phyloP scores from a whole-genome alignment of 2,797 vertebrate species.

The Gymnothorax reevesii region DNA sequence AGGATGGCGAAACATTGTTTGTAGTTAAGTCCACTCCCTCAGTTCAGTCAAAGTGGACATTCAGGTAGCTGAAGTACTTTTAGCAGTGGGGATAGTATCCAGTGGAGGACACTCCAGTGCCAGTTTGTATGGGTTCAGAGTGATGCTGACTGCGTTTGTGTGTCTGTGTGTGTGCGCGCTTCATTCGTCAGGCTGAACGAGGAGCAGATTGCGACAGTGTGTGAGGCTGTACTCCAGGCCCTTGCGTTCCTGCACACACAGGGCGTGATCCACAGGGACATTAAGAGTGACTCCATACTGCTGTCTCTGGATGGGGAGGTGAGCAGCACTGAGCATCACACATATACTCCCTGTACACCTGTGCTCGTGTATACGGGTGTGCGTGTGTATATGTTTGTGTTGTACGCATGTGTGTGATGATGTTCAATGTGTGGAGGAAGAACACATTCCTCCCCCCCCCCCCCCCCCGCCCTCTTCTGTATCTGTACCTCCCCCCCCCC shows the following conservation, averaged over 20 bases:
- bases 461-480: too few relatives aligned
- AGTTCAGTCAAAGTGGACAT: too few relatives aligned
- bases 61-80: neutral
- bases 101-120: neutral
- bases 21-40: too few relatives aligned
- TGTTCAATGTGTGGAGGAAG: neutral
- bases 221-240: constrained; percentile 93
- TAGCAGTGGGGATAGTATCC: neutral
- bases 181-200: constrained; percentile 81
- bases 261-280: constrained; percentile 97
- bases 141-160: constrained; percentile 27
- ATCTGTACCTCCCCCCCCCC: too few relatives aligned
- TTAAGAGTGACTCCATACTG: constrained; percentile 98
- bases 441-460: too few relatives aligned
- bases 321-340: constrained; percentile 35
- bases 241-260: constrained; percentile 94
- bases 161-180: too few relatives aligned
- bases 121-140: neutral
- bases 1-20: too few relatives aligned
- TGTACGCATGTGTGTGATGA: neutral
- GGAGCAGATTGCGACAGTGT: constrained; percentile 98
- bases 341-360: neutral
- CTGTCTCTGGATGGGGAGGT: constrained; percentile 93
- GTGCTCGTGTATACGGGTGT: neutral
- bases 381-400: neutral